phyloP scores from a whole-genome alignment of 2,113 vertebrate genomes.

The Anolis carolinensis region DNA sequence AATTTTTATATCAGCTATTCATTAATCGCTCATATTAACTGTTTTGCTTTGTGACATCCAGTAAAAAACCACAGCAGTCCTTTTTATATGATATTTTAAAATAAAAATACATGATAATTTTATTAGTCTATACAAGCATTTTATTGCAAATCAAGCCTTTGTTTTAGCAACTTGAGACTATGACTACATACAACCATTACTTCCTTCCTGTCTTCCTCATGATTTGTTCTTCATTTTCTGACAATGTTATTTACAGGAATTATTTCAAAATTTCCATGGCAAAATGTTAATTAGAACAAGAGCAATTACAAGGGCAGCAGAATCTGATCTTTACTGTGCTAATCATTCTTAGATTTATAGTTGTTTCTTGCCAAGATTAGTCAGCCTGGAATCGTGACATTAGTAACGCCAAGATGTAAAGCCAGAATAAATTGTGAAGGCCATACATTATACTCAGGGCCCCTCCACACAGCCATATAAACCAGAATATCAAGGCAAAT shows the following conservation, averaged over 20 bases:
- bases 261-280: not conserved
- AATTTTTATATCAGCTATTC: conserved; percentile 15
- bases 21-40: no score
- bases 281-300: not conserved
- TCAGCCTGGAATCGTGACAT: not conserved
- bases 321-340: not conserved
- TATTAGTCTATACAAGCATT: not conserved
- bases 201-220: not conserved
- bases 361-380: fast-evolving
- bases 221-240: not conserved
- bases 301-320: not conserved
- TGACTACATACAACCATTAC: not conserved
- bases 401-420: not conserved
- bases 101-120: not conserved
- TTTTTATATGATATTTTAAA: conserved; percentile 15
- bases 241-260: not conserved
- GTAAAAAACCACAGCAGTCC: not conserved
- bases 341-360: not conserved
- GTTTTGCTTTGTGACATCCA: conserved; percentile 12
- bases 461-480: no score
- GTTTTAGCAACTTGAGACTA: not conserved
- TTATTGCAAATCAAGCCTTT: not conserved
- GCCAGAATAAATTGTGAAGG: fast-evolving
- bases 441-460: fast-evolving
- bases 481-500: no score